Conservation (phyloP, 2,797 vertebrate genomes). For the Tapera naevia region DNA sequence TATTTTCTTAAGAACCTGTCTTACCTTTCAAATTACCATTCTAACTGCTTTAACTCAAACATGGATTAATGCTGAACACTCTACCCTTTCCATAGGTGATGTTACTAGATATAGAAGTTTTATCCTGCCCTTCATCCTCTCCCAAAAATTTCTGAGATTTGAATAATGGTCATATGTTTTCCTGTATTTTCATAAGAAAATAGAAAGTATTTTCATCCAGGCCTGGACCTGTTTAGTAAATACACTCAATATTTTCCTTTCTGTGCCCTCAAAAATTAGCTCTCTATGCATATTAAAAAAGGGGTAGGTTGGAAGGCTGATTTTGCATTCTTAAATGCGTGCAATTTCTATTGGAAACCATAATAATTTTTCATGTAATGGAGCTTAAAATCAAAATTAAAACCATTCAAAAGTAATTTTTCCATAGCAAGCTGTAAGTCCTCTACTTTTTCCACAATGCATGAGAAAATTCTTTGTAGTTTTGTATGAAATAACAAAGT, state of each 20-base stretch:
- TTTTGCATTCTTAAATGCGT: neutral
- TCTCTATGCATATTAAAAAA: neutral
- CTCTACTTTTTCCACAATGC: neutral
- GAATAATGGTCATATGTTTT: neutral
- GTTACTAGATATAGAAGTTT: neutral
- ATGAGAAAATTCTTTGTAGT: neutral
- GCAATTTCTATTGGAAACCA: neutral
- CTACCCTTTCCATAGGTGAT: neutral
- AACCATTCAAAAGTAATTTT: neutral
- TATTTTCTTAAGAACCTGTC: neutral
- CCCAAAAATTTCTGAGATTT: neutral
- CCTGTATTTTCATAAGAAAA: neutral
- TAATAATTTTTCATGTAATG: neutral
- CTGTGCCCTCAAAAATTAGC: neutral
- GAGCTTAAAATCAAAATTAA: neutral
- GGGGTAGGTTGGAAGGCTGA: neutral
- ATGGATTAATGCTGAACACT: neutral
- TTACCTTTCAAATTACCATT: neutral
- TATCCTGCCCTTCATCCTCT: neutral
- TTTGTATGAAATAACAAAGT: neutral
- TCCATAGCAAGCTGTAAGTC: neutral
- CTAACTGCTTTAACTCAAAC: neutral
- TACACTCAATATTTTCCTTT: neutral
- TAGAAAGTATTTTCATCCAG: neutral
- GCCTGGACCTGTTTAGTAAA: neutral